Evolutionary conservation across 2,888 invertebrate genomes (phyloP), one percentile per base, ranked within the genome.

Genomic region (Andrena haemorrhoa): DNA sequence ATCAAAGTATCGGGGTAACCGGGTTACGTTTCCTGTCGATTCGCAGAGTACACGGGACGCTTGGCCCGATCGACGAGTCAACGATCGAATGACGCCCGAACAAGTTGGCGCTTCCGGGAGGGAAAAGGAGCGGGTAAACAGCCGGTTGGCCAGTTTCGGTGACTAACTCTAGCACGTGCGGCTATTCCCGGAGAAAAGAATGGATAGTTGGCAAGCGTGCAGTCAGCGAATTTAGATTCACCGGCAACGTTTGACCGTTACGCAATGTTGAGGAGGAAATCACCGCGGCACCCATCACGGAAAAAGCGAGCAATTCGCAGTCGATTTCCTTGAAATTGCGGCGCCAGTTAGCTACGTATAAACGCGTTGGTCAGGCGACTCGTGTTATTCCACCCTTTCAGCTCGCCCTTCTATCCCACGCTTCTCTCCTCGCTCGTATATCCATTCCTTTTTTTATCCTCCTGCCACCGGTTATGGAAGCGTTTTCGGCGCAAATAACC

Each of bases 41-140:
- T 26, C 58, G 58, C 33, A n/a, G 23, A 23, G 51, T 41, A 16
- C 20, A 10, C 33, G 33, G 53, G 10, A 41, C 53, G 66, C 58
- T 73, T 60, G 65, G 65, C 68, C 29, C 75, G 33, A 56, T 20
- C 53, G 72, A 26, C 33, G 70, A 53, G 64, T 64, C 64, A 33
- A 56, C 61, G 60, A 56, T 66, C 77, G 53, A 49, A 29, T 41
- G 63, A 10, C 61, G 31, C 10, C 3, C 4, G 41, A 41, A 20
- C 29, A 35, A 26, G 58, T 69, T 29, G 60, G 61, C 69, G 69
- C 77, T 85, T 85, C 85, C 85, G 83, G 68, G 65, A n/a, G 12
- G 12, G 35, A 83, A 82, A 81, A 71, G 79, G 74, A 73, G 77
- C 60, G 77, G 63, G 88, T 90, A 90, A 90, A 90, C 90, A 89